Evolutionary conservation across 2,113 vertebrate species (phyloP), one percentile per base, ranked within the genome.

Genomic region (Calonectris borealis): DNA sequence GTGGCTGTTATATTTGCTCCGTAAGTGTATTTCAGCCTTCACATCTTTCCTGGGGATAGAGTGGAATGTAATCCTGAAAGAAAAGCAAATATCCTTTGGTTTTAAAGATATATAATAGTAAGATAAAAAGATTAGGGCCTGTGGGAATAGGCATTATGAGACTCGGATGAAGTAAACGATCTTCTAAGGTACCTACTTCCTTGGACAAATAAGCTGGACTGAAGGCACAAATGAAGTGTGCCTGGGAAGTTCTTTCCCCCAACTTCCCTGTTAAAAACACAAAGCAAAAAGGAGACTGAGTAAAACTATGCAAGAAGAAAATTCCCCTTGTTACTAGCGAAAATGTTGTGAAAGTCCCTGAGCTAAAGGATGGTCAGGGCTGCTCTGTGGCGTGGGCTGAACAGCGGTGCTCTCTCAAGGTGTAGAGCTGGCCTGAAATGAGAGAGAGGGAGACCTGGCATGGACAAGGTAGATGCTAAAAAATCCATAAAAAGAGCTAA

Each of bases 41-140:
- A 75, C 42, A 20, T 85, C 75, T 95, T 96, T 87, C 61, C 71
- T 85, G 75, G 34, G 60, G 64, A 83, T n/a, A 86, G 75, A 78
- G 32, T 11, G 15, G 89, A 93, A 88, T 44, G 31, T 85, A 94
- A 95, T 93, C 73, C 77, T 89, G 78, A 90, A 91, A 72, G 87
- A 94, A 94, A 88, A 94, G 58, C 54, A 95, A 96, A 95, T 82
- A 94, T 55, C 77, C 70, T 65, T 76, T 80, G 70, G 46, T 94
- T 93, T 96, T 93, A 90, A 90, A 93, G 29, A 73, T 93, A 62
- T 57, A 69, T 57, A 83, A 69, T 38, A 79, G 55, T 51, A 68
- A 87, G 46, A 76, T 72, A 54, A 91, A 94, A 86, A 92, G 77
- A 95, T 95, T 85, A 83, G 62, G 58, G 51, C 62, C 10, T 31